Conservation (phyloP, 2,797 vertebrate genomes). For the Pelobates cultripes region DNA sequence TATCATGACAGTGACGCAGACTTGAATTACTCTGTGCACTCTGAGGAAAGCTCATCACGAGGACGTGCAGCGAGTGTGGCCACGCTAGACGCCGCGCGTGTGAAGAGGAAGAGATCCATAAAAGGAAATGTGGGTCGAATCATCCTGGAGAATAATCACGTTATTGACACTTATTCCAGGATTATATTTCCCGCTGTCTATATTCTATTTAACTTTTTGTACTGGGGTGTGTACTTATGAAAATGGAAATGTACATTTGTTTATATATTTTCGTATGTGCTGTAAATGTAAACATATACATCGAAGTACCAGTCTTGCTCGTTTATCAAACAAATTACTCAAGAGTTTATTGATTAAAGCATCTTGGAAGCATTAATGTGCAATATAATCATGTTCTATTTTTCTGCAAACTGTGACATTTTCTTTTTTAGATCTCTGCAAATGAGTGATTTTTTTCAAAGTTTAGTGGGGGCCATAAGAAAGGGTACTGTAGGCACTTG, state of each 20-base stretch:
- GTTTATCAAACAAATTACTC: background rate
- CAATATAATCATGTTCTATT: too few species aligned
- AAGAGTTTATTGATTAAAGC: background rate
- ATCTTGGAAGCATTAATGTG: too few species aligned
- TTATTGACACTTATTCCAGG: constrained; percentile 89
- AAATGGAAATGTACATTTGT: constrained; percentile 32
- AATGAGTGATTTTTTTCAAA: too few species aligned
- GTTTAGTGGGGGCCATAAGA: too few species aligned
- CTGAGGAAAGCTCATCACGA: constrained; percentile 73
- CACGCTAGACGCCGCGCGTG: constrained; percentile 65
- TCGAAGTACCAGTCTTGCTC: background rate
- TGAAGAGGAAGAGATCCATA: constrained; percentile 78
- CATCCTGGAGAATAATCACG: constrained; percentile 87
- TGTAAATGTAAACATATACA: background rate
- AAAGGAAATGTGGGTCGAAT: constrained; percentile 77
- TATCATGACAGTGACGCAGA: constrained; percentile 83
- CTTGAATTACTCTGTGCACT: constrained; percentile 72
- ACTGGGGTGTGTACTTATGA: constrained; percentile 89
- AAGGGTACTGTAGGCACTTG: too few species aligned
- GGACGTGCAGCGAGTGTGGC: constrained; percentile 64
- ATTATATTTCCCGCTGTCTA: constrained; percentile 86
- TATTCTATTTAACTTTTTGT: constrained; percentile 89
- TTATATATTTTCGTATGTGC: constrained; percentile 8
- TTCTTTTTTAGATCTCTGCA: too few species aligned
- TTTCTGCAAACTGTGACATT: too few species aligned